These are phyloP conservation scores for Narcine bancroftii DNA, from an alignment of 2,113 vertebrate genomes.

Conservation along the genomic window DNA sequence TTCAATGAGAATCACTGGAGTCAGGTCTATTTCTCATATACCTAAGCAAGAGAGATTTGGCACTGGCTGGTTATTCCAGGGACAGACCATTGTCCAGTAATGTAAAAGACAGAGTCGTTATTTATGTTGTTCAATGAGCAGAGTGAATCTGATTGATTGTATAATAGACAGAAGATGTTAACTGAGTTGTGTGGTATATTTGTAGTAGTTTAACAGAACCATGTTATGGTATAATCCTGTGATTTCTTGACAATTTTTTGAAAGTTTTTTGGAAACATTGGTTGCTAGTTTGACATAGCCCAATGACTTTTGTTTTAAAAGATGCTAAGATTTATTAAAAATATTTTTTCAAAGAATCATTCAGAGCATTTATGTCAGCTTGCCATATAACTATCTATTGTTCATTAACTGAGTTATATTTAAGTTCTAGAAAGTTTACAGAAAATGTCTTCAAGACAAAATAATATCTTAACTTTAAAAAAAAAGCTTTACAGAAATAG, in stretches of 20 bases:
- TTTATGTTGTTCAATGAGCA: neutral
- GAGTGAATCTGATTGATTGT: neutral
- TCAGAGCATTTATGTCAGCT: too few species aligned
- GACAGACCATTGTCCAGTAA: too few species aligned
- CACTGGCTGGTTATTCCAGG: too few species aligned
- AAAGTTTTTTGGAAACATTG: neutral
- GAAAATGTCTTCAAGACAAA: neutral
- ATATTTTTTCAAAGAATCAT: too few species aligned
- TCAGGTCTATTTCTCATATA: too few species aligned
- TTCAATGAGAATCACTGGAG: too few species aligned
- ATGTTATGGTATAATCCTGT: neutral
- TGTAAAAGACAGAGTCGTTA: neutral
- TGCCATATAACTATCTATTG: neutral
- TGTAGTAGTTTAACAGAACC: neutral
- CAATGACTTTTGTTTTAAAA: neutral
- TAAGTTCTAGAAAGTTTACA: neutral
- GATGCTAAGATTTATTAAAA: too few species aligned
- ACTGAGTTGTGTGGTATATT: neutral
- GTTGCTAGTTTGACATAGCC: neutral
- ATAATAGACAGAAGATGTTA: neutral
- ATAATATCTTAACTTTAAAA: neutral
- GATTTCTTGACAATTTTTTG: neutral
- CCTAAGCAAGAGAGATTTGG: too few species aligned
- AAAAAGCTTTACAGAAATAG: neutral
- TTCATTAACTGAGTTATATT: neutral